Evolutionary conservation across 35 echinoderm and acorn worm species (phyloP).

Genomic region (Chiridota heheva): DNA sequence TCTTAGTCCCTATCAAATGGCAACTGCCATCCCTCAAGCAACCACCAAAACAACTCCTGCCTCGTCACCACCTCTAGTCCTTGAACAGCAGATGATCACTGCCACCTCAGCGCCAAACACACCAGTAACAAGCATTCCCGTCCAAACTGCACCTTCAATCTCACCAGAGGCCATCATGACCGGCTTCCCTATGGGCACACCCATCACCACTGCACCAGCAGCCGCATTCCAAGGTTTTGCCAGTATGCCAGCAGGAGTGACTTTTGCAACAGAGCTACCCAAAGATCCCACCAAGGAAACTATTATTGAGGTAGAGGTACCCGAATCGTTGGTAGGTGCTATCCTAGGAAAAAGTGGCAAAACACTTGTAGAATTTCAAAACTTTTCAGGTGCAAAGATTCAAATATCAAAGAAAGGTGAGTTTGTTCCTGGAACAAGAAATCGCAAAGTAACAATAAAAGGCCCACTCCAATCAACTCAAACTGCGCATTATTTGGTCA

Average conservation of each 20-base stretch:
- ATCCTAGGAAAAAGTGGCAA: constrained; percentile 97
- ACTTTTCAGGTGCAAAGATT: constrained; percentile 89
- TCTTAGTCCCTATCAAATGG: constrained; percentile 62
- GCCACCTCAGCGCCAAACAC: constrained; percentile 46
- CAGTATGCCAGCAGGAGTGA: background rate
- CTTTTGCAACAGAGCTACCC: constrained; percentile 45
- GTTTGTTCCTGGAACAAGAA: constrained; percentile 95
- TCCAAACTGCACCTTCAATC: constrained; percentile 33
- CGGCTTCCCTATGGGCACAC: constrained; percentile 52
- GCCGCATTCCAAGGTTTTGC: constrained; percentile 12
- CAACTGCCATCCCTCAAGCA: constrained; percentile 20
- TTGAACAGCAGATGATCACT: constrained; percentile 4
- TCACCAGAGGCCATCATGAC: constrained; percentile 64
- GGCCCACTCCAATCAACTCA: constrained; percentile 82
- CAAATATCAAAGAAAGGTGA: constrained; percentile 99
- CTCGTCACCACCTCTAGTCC: constrained; percentile 14
- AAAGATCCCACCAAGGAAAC: constrained; percentile 82
- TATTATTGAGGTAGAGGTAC: constrained; percentile 85
- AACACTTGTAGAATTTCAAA: constrained; percentile 97
- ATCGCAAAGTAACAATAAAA: constrained; percentile 96
- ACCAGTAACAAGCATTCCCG: constrained; percentile 44
- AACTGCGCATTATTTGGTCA: constrained; percentile 91
- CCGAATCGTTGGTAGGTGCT: constrained; percentile 96
- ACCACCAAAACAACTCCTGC: constrained; percentile 70
- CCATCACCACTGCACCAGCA: constrained; percentile 40